These are phyloP conservation scores for Odontomyia ornata DNA, from an alignment of 2,888 invertebrate species.

Conservation along the genomic window DNA sequence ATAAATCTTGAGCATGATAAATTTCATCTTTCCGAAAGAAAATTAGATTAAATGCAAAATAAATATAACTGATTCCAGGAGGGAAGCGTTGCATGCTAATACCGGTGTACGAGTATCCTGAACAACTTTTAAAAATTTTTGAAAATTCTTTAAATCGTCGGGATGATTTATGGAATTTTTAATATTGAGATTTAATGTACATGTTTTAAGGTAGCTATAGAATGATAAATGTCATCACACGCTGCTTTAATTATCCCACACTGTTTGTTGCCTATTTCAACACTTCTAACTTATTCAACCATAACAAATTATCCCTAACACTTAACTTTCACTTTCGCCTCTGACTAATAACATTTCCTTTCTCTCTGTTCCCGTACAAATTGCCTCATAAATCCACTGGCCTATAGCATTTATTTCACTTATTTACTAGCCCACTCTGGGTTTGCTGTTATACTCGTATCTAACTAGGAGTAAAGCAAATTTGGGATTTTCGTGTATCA, in stretches of 20 bases:
- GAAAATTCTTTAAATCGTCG: too few species aligned
- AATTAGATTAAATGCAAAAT: not conserved
- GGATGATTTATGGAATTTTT: too few species aligned
- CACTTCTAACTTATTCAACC: too few species aligned
- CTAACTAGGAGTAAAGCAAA: too few species aligned
- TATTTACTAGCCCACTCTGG: not conserved
- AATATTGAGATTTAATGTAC: too few species aligned
- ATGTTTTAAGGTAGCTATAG: too few species aligned
- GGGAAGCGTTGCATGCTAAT: not conserved
- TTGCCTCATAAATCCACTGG: not conserved
- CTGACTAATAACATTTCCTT: not conserved
- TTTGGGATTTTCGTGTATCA: not conserved
- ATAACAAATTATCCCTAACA: too few species aligned
- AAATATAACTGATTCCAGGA: not conserved
- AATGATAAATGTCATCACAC: too few species aligned
- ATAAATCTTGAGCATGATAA: not conserved
- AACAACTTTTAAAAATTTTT: too few species aligned
- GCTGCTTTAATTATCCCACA: too few species aligned
- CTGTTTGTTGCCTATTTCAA: too few species aligned
- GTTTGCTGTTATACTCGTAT: not conserved
- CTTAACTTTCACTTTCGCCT: not conserved
- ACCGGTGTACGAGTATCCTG: too few species aligned
- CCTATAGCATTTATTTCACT: slow-evolving; percentile 5
- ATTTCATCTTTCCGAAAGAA: not conserved
- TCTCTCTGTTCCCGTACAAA: not conserved